phyloP scores from a whole-genome alignment of 2,797 vertebrate genomes.

The Moxostoma hubbsi region DNA sequence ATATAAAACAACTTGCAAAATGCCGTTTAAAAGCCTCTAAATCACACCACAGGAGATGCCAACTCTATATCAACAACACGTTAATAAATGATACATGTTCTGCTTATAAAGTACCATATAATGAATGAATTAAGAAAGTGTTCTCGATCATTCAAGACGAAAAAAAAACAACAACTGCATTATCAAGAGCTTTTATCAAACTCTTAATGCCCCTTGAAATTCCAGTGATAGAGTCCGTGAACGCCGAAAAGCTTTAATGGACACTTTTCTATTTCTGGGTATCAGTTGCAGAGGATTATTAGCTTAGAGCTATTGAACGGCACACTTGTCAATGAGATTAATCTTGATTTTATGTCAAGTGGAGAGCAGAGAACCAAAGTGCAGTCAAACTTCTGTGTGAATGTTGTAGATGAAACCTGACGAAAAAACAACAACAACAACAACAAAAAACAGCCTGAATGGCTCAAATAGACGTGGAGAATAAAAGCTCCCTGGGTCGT shows the following conservation, averaged over 20 bases:
- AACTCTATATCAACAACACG: no score
- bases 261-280: slow-evolving; percentile 13
- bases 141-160: no score
- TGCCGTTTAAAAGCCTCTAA: no score
- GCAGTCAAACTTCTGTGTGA: slow-evolving; percentile 13
- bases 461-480: no score
- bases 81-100: no score
- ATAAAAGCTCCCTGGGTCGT: no score
- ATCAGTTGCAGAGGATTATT: slow-evolving; percentile 21
- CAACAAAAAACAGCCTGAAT: no score
- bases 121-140: no score
- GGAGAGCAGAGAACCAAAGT: slow-evolving; percentile 22
- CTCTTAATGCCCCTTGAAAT: neutral
- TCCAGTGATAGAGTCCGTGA: neutral
- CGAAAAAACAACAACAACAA: neutral
- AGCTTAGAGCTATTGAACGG: slow-evolving; percentile 34
- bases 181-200: neutral
- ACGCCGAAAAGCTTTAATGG: slow-evolving; percentile 22
- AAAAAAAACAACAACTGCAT: no score
- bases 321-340: slow-evolving; percentile 41
- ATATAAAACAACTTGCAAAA: no score
- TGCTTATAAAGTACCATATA: no score
- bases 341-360: slow-evolving; percentile 35
- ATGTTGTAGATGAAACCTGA: neutral
- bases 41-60: no score